These are phyloP conservation scores for Sapajus apella DNA, from an alignment of 2,113 vertebrate genomes.

Conservation along the genomic window DNA sequence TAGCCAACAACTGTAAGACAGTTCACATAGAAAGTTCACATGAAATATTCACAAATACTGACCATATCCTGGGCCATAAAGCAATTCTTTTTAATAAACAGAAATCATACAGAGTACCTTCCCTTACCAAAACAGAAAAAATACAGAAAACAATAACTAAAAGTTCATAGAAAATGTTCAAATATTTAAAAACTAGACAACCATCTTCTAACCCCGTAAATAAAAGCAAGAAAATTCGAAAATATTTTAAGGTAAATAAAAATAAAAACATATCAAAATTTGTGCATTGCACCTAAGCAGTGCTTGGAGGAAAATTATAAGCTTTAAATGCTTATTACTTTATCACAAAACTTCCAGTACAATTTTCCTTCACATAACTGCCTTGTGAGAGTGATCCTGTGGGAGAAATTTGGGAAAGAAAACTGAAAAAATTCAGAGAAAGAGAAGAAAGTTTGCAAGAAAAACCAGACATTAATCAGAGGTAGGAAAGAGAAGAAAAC, in stretches of 20 bases:
- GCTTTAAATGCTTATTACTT: background rate
- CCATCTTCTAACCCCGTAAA: background rate
- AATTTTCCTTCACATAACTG: background rate
- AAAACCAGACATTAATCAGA: background rate
- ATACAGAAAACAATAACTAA: background rate
- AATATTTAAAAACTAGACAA: background rate
- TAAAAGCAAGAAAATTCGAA: background rate
- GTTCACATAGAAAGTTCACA: background rate
- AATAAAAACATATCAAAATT: background rate
- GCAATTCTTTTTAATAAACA: background rate
- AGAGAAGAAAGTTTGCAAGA: background rate
- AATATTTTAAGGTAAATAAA: background rate
- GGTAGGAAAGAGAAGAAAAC: background rate
- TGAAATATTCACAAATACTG: background rate
- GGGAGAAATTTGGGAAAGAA: background rate
- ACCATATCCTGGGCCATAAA: background rate
- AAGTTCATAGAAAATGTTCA: background rate
- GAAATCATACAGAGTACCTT: background rate
- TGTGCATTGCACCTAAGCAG: background rate
- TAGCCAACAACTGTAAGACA: background rate
- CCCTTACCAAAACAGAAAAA: background rate
- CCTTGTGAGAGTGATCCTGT: background rate
- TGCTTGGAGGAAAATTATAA: background rate
- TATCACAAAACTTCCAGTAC: background rate
- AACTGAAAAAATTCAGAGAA: background rate